Base-by-base conservation (phyloP, 2,113 vertebrate species). In the Sceloporus tristichus region DNA sequence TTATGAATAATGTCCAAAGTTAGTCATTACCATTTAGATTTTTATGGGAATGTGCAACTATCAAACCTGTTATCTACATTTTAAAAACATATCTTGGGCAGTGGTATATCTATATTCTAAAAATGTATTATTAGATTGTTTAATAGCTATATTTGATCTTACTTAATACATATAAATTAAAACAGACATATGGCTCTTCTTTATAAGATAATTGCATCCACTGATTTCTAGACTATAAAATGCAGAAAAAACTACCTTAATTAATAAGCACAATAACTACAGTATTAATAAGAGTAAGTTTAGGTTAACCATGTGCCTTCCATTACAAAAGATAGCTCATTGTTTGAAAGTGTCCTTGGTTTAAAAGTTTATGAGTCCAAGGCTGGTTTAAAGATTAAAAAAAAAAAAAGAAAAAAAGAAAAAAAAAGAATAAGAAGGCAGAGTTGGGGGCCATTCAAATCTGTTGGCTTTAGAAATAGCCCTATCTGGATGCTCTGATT, bases 201-300 rank as follows among this genome's bases (percentile, higher is more conserved):
- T 94, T 90, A 93, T 92, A 89, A 89, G 92, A 90, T 89, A 95
- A 94, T 84, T 94, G 85, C 88, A 21, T 94, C 93, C 93, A n/a
- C 91, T 95, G 93, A 95, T 93, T 91, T 94, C 85, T 90, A 93
- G 65, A 18, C 85, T 87, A 71, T 85, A 91, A 92, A 95, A 93
- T 92, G 94, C 77, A 19, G 34, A 48, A 59, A 92, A 74, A 79
- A 83, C 71, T 87, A 88, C 90, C 62, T 90, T 93, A 92, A 78
- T 78, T 53, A 53, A 76, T 59, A 78, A 78, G 29, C 53, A 78
- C 27, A 78, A 53, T 53, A 40, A 86, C 90, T 90, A 34, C 34
- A 34, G 34, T 34, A 16, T 59, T 62, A 4, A 48, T 62, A 62
- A 62, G 14, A 13, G 16, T 62, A 62, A 18, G 16, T 14, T 62